Evolutionary conservation across 37 sponge, comb jelly and placozoan species (phyloP).

Genomic region (Eunapius fragilis): DNA sequence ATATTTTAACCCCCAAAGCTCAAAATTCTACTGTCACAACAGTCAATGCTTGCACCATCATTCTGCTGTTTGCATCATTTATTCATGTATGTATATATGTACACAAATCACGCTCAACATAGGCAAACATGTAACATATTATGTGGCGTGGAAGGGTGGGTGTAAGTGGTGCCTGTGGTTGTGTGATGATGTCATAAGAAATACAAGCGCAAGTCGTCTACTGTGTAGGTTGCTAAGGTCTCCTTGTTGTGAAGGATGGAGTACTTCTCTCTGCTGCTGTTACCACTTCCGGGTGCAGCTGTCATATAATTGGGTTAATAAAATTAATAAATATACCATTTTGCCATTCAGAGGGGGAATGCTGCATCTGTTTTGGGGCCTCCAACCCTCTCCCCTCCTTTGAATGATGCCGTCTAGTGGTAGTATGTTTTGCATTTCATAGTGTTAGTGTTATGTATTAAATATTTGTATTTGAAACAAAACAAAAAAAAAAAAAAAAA

Average conservation of each 20-base stretch:
- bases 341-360: no score
- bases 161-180: background rate
- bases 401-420: no score
- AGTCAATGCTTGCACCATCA: background rate
- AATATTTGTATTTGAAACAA: no score
- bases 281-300: background rate
- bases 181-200: background rate
- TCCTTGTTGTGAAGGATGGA: background rate
- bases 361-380: no score
- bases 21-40: background rate
- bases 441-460: no score
- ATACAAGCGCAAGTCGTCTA: background rate
- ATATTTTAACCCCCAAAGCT: background rate
- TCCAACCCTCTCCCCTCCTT: no score
- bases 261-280: background rate
- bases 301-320: background rate
- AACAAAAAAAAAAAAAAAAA: no score
- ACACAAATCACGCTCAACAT: no score
- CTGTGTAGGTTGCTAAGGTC: background rate
- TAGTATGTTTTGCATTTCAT: no score
- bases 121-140: no score
- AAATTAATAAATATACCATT: no score
- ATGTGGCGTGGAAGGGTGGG: no score
- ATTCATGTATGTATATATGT: background rate
- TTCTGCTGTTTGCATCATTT: background rate